Base-by-base conservation (phyloP, 2,888 invertebrate species). In the Drosophila formosana region DNA sequence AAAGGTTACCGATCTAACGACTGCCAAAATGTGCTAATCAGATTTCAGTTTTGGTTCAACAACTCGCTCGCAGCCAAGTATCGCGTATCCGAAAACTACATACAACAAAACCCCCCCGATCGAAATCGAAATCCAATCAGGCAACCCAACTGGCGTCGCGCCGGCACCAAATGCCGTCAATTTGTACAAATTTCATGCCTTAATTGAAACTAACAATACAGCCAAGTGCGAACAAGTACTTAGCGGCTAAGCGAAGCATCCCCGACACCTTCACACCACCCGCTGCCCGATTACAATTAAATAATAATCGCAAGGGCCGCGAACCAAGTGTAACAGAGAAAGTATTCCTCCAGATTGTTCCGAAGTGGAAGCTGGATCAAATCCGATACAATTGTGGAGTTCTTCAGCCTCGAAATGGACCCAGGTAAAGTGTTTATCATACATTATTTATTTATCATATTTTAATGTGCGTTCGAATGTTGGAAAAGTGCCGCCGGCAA, bases 121-220 rank as follows among this genome's bases (percentile, higher is more conserved):
- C 18, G 18, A 18, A 63, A 66, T 67, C 61, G 65, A 74, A 76
- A 74, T 55, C 46, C 67, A 81, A 82, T 79, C 82, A 66, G 62
- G 51, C 55, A 64, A 55, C 43, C 57, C 80, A 83, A 78, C 78
- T 87, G 83, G 80, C 75, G 85, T 72, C 72, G 68, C 75, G 75
- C 58, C 78, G 76, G 47, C 52, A 64, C 50, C 62, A 65, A 75
- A 53, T 60, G 76, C 49, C 76, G 50, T 70, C 79, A 82, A 86
- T 86, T 82, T 86, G 86, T 76, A 78, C 67, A 75, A 87, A 84
- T 87, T 84, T 82, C 80, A 87, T 88, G 85, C 85, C 83, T 80
- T 84, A 85, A 88, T 85, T 87, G 82, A 84, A 83, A 83, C 82
- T 69, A 81, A 86, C 84, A 83, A 86, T 77, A 86, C 61, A 69